A percentile compares a stretch with the other conserved stretches of the same genome.
These are phyloP conservation scores for Psylliodes chrysocephalus DNA, from an alignment of 2,888 invertebrate species.

Conservation along the genomic window DNA sequence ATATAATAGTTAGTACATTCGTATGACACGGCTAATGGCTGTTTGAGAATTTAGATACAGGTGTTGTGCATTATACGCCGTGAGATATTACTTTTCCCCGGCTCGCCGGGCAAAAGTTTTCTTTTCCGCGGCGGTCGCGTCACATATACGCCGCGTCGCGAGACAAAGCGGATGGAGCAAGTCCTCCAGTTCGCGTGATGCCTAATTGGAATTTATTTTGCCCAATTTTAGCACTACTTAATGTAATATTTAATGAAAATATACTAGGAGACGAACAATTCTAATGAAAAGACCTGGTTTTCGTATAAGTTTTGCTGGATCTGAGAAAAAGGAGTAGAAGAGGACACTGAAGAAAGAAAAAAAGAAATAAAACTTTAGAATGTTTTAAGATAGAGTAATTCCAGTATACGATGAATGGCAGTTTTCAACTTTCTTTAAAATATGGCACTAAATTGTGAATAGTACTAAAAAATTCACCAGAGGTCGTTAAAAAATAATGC, in stretches of 20 bases:
- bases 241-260: conserved; percentile 13
- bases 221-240: conserved; percentile 14
- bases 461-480: no score
- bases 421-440: no score
- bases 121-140: conserved; percentile 15
- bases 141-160: conserved; percentile 1
- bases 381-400: no score
- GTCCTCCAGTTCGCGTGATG: conserved; percentile 29
- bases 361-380: no score
- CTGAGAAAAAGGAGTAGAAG: no score
- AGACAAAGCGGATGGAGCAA: conserved; percentile 27
- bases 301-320: no score
- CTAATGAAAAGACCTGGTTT: background rate
- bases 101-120: background rate
- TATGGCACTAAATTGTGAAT: no score
- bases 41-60: conserved; percentile 48
- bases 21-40: conserved; percentile 48
- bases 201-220: conserved; percentile 39
- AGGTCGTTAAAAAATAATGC: no score
- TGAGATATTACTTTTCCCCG: conserved; percentile 41
- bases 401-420: no score
- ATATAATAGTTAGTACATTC: conserved; percentile 47
- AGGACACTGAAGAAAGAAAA: no score
- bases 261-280: background rate
- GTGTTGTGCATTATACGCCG: conserved; percentile 47